These are phyloP conservation scores for Diadumene lineata DNA, from an alignment of 92 coral and sea anemone species.

Conservation along the genomic window DNA sequence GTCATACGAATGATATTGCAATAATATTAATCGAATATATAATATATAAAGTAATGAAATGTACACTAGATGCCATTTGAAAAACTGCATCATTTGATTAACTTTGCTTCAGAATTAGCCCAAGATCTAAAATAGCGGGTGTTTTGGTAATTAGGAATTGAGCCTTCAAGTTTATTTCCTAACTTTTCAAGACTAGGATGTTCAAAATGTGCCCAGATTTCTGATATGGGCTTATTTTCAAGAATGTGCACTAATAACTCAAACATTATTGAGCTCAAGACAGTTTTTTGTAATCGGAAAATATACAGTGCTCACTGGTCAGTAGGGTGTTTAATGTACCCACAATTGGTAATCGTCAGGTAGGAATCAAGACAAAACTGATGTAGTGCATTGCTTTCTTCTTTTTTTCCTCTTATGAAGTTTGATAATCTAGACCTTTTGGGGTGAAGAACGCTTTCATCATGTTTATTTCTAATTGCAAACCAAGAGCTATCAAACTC, in stretches of 20 bases:
- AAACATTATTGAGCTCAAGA: conserved; percentile 33
- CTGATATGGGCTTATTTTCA: conserved; percentile 41
- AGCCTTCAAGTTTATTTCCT: conserved; percentile 31
- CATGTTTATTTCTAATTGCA: conserved; percentile 46
- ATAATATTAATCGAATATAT: too few relatives aligned
- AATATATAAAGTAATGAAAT: too few relatives aligned
- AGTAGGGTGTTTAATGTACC: conserved; percentile 53
- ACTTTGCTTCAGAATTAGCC: conserved; percentile 41
- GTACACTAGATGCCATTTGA: too few relatives aligned
- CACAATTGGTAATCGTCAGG: conserved; percentile 46
- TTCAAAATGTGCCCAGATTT: conserved; percentile 40
- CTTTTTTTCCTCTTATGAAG: conserved; percentile 54
- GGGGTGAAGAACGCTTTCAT: conserved; percentile 41
- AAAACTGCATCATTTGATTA: too few relatives aligned
- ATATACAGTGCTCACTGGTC: conserved; percentile 40
- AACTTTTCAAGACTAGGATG: conserved; percentile 36
- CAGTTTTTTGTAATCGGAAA: conserved; percentile 37
- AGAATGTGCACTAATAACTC: conserved; percentile 31
- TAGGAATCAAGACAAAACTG: conserved; percentile 47
- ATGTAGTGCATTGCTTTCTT: conserved; percentile 42
- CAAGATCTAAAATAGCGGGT: conserved; percentile 36
- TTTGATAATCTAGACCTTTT: conserved; percentile 47
- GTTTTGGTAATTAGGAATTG: conserved; percentile 34
- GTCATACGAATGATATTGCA: too few relatives aligned
- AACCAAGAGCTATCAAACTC: conserved; percentile 60